Base-by-base conservation (phyloP, 1,140 invertebrate genomes). In the Drosophila punjabiensis region DNA sequence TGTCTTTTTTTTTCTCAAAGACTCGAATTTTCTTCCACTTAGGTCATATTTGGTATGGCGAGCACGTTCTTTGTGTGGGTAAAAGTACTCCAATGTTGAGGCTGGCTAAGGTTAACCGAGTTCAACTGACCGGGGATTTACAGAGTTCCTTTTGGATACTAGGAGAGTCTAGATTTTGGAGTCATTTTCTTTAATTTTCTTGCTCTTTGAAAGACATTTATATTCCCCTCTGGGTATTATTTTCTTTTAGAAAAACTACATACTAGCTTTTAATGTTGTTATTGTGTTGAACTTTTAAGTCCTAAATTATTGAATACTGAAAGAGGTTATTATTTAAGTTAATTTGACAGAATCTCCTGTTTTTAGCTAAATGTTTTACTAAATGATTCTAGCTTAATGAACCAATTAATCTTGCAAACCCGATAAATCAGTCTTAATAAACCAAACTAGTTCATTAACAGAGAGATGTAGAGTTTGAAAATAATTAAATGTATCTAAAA, bases 21-120 rank as follows among this genome's bases (percentile, higher is more conserved):
- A 33, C 48, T 77, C 24, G 47, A 47, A 48, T 70, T 87, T 63
- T 61, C 60, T 47, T 52, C 50, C 16, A 65, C 45, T 67, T 28
- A 70, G 83, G 56, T 79, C 63, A 66, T 47, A 66, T 63, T 89
- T 81, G 69, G 48, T 68, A 81, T 76, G 69, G 28, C 20, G n/a
- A 53, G 32, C 84, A 87, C 84, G 83, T 77, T 50, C 37, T 18
- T 10, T 47, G 67, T 65, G 67, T 74, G 71, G 71, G 66, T 71
- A 71, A 68, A 60, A 78, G 53, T 65, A 59, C 64, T 35, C 28
- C 35, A 35, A 73, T 52, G 64, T 76, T 63, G 73, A 70, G 82
- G 65, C 63, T 69, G 77, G 62, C 75, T 69, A 43, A 66, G 79
- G 83, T 86, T 79, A 79, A 59, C n/a, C 7, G 55, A 73, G 70